Percentiles rank a stretch among this genome's conserved stretches.
Conservation (phyloP, 1,140 invertebrate genomes). For the Galleria mellonella region DNA sequence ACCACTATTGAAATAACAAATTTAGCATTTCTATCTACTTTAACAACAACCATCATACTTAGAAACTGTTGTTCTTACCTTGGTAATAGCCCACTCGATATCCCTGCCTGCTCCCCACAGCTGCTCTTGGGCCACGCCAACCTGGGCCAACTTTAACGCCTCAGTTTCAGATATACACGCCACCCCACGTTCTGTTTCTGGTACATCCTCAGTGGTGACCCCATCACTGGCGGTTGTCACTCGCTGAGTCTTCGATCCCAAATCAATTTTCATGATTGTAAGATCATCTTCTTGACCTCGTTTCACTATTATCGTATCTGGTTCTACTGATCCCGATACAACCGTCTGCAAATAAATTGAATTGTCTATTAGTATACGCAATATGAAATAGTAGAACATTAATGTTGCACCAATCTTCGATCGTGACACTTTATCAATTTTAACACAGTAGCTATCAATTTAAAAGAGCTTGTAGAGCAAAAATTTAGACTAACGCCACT, state of each 20-base stretch:
- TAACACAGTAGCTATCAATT: too few relatives aligned
- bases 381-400: too few relatives aligned
- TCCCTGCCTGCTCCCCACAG: conserved; percentile 81
- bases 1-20: too few relatives aligned
- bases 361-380: neutral
- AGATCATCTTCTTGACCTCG: conserved; percentile 68
- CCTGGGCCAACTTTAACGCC: conserved; percentile 69
- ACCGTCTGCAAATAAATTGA: conserved; percentile 77
- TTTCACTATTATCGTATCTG: conserved; percentile 81
- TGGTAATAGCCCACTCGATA: conserved; percentile 82
- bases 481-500: too few relatives aligned
- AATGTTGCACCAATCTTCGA: too few relatives aligned
- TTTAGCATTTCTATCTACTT: too few relatives aligned
- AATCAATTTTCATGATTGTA: conserved; percentile 55
- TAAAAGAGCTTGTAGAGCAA: too few relatives aligned
- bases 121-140: conserved; percentile 78
- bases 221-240: conserved; percentile 60
- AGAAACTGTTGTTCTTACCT: conserved; percentile 38
- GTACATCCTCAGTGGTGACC: conserved; percentile 49
- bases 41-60: too few relatives aligned
- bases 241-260: conserved; percentile 77
- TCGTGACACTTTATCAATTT: too few relatives aligned
- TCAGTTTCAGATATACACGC: conserved; percentile 74
- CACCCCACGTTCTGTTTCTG: conserved; percentile 41
- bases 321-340: conserved; percentile 83